Percentiles rank a stretch among this genome's conserved stretches.
Evolutionary conservation across 2,888 invertebrate species (phyloP).

Genomic region (Ennomos fuscantarius): DNA sequence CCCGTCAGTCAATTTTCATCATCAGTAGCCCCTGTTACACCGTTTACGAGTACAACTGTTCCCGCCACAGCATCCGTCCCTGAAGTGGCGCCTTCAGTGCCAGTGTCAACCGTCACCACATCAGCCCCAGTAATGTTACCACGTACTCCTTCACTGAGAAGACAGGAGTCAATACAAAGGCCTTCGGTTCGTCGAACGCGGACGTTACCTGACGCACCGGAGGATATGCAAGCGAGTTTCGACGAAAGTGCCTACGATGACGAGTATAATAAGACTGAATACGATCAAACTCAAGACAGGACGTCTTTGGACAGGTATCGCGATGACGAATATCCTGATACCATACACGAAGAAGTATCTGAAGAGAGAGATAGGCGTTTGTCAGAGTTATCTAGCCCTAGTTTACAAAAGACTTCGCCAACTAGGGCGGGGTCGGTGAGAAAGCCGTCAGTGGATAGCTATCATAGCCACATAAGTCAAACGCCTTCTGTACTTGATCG

Average conservation of each 20-base stretch:
- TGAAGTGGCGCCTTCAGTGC: slow-evolving; percentile 67
- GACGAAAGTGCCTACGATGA: slow-evolving; percentile 84
- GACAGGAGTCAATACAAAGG: slow-evolving; percentile 82
- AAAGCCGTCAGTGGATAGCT: slow-evolving; percentile 78
- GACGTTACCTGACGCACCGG: slow-evolving; percentile 79
- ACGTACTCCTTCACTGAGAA: slow-evolving; percentile 73
- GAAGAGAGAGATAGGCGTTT: slow-evolving; percentile 71
- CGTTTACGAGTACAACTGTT: slow-evolving; percentile 59
- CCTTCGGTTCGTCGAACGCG: slow-evolving; percentile 77
- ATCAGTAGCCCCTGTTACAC: slow-evolving; percentile 63
- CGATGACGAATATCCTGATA: slow-evolving; percentile 75
- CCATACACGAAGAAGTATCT: slow-evolving; percentile 65
- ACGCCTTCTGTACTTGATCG: slow-evolving; percentile 75
- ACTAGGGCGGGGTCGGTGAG: slow-evolving; percentile 68
- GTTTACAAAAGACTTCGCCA: slow-evolving; percentile 75
- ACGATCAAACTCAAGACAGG: slow-evolving; percentile 74
- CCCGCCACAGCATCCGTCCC: slow-evolving; percentile 74
- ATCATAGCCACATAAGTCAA: slow-evolving; percentile 78
- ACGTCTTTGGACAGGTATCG: slow-evolving; percentile 77
- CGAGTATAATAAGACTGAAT: slow-evolving; percentile 83
- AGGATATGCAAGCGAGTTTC: slow-evolving; percentile 74
- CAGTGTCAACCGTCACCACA: slow-evolving; percentile 66
- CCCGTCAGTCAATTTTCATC: slow-evolving; percentile 58
- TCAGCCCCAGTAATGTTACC: slow-evolving; percentile 65
- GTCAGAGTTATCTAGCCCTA: slow-evolving; percentile 61